phyloP scores from a whole-genome alignment of 2,113 vertebrate species.

The Cebidichthys violaceus region DNA sequence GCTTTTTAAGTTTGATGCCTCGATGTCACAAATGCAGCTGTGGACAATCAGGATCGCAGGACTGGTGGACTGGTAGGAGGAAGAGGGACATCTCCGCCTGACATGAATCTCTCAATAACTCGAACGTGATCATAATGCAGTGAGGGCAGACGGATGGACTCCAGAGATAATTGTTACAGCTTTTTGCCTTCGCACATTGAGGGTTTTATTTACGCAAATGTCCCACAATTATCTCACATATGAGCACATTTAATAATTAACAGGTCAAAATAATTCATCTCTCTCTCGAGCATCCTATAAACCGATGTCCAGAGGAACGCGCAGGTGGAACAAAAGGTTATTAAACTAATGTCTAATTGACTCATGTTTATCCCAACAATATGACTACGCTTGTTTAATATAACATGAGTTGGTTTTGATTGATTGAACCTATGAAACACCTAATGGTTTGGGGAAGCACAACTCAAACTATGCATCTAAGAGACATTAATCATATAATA shows the following conservation, averaged over 20 bases:
- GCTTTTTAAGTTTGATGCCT: constrained; percentile 25
- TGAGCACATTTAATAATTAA: not conserved
- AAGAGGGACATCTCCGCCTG: not conserved
- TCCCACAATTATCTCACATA: not conserved
- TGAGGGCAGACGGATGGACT: not conserved
- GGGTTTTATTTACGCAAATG: not conserved
- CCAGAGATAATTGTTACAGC: not conserved
- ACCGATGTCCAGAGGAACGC: not conserved
- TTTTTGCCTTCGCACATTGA: not conserved
- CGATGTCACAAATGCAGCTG: not conserved
- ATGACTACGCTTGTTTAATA: no score
- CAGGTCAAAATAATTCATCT: not conserved
- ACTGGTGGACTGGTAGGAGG: not conserved
- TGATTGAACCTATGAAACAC: no score
- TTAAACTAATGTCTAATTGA: no score
- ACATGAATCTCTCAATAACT: not conserved
- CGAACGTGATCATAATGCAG: no score
- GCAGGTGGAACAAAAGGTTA: no score
- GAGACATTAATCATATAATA: no score
- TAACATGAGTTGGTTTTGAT: no score
- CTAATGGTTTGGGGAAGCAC: no score
- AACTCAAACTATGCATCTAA: no score
- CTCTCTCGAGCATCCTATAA: not conserved
- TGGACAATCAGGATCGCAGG: not conserved
- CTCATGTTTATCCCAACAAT: no score